Percentiles rank a stretch among this genome's conserved stretches.
These are phyloP conservation scores for Brachionus rotundiformis DNA, from an alignment of 1,140 invertebrate species.

Conservation along the genomic window DNA sequence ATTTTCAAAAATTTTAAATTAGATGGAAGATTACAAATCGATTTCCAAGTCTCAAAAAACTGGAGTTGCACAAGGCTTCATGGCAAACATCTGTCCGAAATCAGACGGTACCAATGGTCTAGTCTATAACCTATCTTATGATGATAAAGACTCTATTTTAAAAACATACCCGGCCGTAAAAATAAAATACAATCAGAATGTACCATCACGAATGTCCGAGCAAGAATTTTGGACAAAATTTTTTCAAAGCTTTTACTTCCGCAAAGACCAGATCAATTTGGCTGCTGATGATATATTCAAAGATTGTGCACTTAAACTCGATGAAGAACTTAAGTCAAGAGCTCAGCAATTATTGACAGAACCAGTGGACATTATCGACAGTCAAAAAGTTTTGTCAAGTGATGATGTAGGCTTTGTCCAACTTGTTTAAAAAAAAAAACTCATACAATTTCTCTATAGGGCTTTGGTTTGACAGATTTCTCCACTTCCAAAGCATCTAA, in stretches of 20 bases:
- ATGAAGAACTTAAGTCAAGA: slow-evolving; percentile 67
- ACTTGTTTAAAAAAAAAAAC: not conserved
- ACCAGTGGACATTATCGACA: slow-evolving; percentile 44
- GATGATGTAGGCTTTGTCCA: slow-evolving; percentile 28
- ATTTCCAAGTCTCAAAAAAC: slow-evolving; percentile 26
- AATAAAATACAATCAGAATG: slow-evolving; percentile 92
- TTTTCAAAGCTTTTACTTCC: slow-evolving; percentile 99
- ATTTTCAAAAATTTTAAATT: slow-evolving; percentile 53
- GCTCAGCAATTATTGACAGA: slow-evolving; percentile 12
- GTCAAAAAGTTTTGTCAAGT: slow-evolving; percentile 21
- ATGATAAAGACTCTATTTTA: slow-evolving; percentile 96
- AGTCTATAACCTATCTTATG: slow-evolving; percentile 92
- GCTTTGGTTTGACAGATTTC: slow-evolving; percentile 50
- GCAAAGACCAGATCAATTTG: slow-evolving; percentile 85
- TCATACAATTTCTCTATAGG: not conserved
- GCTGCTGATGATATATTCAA: slow-evolving; percentile 85
- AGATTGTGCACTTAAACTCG: slow-evolving; percentile 93
- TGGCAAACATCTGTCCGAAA: slow-evolving; percentile 87
- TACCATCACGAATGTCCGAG: slow-evolving; percentile 90
- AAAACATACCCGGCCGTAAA: slow-evolving; percentile 96
- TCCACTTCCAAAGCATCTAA: not conserved
- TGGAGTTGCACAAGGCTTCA: slow-evolving; percentile 39
- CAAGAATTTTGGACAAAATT: slow-evolving; percentile 98
- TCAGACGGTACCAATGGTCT: slow-evolving; percentile 90
- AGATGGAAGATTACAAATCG: slow-evolving; percentile 8